phyloP scores from a whole-genome alignment of 2,797 vertebrate species.

The Buphagus erythrorhynchus region DNA sequence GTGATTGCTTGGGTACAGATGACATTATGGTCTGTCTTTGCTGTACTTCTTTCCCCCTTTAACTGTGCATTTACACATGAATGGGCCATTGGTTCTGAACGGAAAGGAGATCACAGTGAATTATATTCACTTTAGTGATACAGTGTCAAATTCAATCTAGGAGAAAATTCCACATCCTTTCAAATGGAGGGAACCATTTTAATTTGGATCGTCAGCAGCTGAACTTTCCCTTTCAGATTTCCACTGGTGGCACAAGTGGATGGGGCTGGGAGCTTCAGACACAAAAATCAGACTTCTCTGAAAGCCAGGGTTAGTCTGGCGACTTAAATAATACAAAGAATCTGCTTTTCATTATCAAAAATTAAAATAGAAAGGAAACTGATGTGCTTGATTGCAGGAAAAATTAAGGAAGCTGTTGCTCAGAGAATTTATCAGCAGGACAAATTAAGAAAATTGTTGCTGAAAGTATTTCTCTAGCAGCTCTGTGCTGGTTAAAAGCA shows the following conservation, averaged over 20 bases:
- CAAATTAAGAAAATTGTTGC: background rate
- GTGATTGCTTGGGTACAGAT: conserved; percentile 7
- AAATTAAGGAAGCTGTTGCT: background rate
- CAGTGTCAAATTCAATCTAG: conserved; percentile 51
- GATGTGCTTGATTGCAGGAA: background rate
- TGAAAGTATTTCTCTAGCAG: background rate
- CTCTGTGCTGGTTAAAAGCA: background rate
- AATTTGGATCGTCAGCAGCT: background rate
- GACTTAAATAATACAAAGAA: background rate
- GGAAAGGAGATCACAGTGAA: conserved; percentile 59
- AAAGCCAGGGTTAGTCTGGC: background rate
- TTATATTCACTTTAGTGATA: conserved; percentile 52
- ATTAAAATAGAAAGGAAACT: background rate
- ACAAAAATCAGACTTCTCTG: background rate
- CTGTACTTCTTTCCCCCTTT: background rate
- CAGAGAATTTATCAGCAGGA: background rate
- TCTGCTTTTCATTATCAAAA: background rate
- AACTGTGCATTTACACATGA: conserved; percentile 68
- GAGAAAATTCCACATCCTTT: conserved; percentile 32
- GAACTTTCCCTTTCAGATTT: background rate
- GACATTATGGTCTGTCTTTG: background rate
- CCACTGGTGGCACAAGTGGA: background rate
- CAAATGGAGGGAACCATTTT: background rate
- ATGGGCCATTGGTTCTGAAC: conserved; percentile 49
- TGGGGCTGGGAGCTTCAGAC: background rate